Base-by-base conservation (phyloP, 2,113 vertebrate genomes). In the Phaethornis superciliosus region DNA sequence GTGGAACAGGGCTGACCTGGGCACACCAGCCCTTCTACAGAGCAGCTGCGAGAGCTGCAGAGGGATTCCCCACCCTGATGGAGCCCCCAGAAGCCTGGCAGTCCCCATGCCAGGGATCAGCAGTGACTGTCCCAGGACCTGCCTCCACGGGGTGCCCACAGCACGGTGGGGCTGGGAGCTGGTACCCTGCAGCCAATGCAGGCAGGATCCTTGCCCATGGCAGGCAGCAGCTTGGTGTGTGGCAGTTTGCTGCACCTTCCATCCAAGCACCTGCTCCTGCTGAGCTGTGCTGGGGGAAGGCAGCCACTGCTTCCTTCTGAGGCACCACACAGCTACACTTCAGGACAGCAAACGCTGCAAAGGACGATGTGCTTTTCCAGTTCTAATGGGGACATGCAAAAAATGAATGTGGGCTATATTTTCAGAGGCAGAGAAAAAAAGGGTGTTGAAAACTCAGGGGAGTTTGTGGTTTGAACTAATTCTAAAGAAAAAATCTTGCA, bases 351-450 rank as follows among this genome's bases (percentile, higher is more conserved):
- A 81, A n/a, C n/a, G 35, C 12, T 0, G 0, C 5, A 6, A 76
- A 70, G 51, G 19, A 70, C 17, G 47, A 70, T 87, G 22, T 8
- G 26, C 30, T 85, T 72, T 49, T 49, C 15, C 19, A 21, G 6
- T 85, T 85, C 64, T 56, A 44, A 62, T 10, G 30, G 27, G 13
- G 42, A 32, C 30, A 54, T 70, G 33, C 14, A 35, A 70, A 51
- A 71, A 87, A n/a, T 68, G 5, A 52, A 71, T 0, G 0, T 35
- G 37, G 24, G 27, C 24, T 92, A 0, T 26, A 44, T 67, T 70
- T 92, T 84, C 64, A 78, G 80, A 70, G 68, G 21, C 19, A 56
- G 37, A 81, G 37, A 63, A 71, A 28, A 83, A 37, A 24, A 82
- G 37, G n/a, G 30, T 81, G 26, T 18, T 75, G 70, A 70, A 91